phyloP scores from a whole-genome alignment of 2,888 invertebrate genomes.

The Phrixothrix hirtus region DNA sequence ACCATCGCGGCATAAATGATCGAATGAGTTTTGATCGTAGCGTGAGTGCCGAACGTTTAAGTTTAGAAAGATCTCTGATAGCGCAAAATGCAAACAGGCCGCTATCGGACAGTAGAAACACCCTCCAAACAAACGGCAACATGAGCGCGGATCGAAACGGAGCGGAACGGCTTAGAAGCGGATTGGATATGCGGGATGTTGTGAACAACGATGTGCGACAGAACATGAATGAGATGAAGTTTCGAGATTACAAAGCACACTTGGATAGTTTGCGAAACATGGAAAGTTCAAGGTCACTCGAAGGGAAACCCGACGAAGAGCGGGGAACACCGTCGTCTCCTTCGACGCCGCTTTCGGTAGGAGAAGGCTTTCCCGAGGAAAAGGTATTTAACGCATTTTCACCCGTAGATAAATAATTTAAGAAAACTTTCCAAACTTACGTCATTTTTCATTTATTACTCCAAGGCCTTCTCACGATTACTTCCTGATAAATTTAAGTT shows the following conservation, averaged over 20 bases:
- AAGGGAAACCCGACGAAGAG: slow-evolving; percentile 43
- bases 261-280: slow-evolving; percentile 52
- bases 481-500: not conserved
- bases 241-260: slow-evolving; percentile 55
- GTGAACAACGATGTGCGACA: slow-evolving; percentile 28
- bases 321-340: slow-evolving; percentile 56
- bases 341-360: slow-evolving; percentile 56
- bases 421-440: too few species aligned
- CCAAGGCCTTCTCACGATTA: not conserved
- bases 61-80: slow-evolving; percentile 45
- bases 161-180: slow-evolving; percentile 32
- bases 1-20: slow-evolving; percentile 42
- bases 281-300: slow-evolving; percentile 45
- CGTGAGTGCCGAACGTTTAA: slow-evolving; percentile 48
- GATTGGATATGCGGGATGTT: slow-evolving; percentile 33
- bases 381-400: slow-evolving; percentile 46
- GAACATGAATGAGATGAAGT: slow-evolving; percentile 50
- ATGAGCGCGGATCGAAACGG: slow-evolving; percentile 23
- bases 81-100: slow-evolving; percentile 45
- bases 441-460: not conserved
- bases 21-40: slow-evolving; percentile 38
- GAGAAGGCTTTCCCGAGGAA: slow-evolving; percentile 56
- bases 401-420: not conserved
- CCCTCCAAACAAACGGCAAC: slow-evolving; percentile 33
- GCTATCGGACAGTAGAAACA: slow-evolving; percentile 49